Percentiles rank a stretch among this genome's conserved stretches.
Evolutionary conservation across 2,113 vertebrate genomes (phyloP).

Genomic region (Callithrix jacchus): DNA sequence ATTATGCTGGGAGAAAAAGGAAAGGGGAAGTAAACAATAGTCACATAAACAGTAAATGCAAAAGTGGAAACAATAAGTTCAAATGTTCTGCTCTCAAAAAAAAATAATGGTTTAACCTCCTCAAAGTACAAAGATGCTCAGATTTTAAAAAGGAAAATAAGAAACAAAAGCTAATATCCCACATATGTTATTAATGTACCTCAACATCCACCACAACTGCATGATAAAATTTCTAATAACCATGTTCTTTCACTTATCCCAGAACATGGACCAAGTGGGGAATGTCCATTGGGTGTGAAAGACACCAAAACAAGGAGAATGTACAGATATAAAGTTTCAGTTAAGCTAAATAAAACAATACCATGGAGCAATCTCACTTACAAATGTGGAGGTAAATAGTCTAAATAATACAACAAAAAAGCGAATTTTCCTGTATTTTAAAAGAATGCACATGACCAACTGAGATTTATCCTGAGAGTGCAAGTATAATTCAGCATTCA

Average conservation of each 20-base stretch:
- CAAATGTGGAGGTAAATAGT: background rate
- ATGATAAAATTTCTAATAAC: too few relatives aligned
- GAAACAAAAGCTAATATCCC: background rate
- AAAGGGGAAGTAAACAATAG: background rate
- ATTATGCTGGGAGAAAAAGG: background rate
- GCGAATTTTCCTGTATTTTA: background rate
- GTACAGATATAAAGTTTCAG: background rate
- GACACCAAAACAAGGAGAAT: background rate
- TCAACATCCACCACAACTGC: background rate
- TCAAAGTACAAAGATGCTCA: background rate
- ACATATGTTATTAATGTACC: background rate
- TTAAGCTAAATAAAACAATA: background rate
- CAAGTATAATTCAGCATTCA: background rate
- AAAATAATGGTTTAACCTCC: background rate
- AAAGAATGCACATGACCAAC: background rate
- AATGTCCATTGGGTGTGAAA: background rate
- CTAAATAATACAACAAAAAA: background rate
- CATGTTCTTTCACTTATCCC: background rate
- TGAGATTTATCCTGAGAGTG: background rate
- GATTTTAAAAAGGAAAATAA: background rate
- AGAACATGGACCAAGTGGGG: too few relatives aligned
- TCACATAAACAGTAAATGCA: background rate
- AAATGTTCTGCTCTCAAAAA: background rate
- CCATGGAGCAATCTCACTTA: background rate
- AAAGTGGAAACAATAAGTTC: background rate